A percentile compares a stretch with the other conserved stretches of the same genome.
phyloP scores from a whole-genome alignment of 2,888 invertebrate genomes.

The Drosophila histrio region DNA sequence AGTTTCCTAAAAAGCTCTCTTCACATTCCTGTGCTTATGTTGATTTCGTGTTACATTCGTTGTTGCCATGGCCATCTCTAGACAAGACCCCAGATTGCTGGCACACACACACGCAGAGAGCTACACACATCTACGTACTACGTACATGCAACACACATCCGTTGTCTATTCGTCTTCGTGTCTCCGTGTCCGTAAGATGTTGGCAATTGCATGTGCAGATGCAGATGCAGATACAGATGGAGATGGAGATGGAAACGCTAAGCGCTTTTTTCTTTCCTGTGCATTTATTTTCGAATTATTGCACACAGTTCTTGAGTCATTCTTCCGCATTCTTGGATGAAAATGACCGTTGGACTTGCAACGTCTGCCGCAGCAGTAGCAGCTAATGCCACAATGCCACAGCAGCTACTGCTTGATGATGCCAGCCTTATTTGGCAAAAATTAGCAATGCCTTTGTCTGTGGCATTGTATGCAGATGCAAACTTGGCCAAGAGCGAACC shows the following conservation, averaged over 20 bases:
- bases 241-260: constrained; percentile 62
- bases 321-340: constrained; percentile 81
- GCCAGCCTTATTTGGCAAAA: constrained; percentile 68
- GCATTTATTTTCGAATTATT: constrained; percentile 82
- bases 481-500: constrained; percentile 4
- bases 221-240: constrained; percentile 27
- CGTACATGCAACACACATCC: constrained; percentile 13
- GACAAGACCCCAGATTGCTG: constrained; percentile 17
- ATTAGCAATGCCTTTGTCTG: constrained; percentile 56
- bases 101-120: background rate
- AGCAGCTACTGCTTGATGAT: constrained; percentile 23
- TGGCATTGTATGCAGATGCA: constrained; percentile 67
- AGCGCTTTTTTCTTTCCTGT: constrained; percentile 69
- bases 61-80: constrained; percentile 23
- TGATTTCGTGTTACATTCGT: background rate
- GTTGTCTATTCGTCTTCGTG: constrained; percentile 23
- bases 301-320: constrained; percentile 79
- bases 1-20: background rate
- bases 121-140: background rate
- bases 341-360: constrained; percentile 76
- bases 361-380: constrained; percentile 1
- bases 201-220: constrained; percentile 43
- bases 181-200: constrained; percentile 12
- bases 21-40: background rate
- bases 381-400: background rate